A percentile compares a stretch with the other conserved stretches of the same genome.
Evolutionary conservation across 2,113 vertebrate genomes (phyloP).

Genomic region (Ginglymostoma cirratum): DNA sequence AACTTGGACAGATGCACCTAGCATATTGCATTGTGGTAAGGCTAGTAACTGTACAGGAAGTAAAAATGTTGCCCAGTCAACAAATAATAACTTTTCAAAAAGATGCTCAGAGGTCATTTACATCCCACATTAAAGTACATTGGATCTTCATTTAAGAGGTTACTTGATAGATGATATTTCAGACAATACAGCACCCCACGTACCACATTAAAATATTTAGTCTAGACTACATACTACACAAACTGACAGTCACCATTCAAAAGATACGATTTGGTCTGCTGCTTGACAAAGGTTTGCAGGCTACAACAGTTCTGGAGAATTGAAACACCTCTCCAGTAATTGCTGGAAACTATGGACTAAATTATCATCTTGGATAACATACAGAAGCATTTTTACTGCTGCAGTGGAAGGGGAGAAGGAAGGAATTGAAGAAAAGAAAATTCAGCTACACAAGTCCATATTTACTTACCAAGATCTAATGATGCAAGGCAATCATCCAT

Average conservation of each 20-base stretch:
- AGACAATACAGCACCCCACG: neutral
- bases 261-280: neutral
- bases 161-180: neutral
- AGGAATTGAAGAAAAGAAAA: neutral
- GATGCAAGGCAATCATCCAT: constrained; percentile 48
- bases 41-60: neutral
- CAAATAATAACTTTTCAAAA: neutral
- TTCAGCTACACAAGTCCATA: neutral
- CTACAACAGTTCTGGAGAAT: neutral
- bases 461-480: constrained; percentile 51
- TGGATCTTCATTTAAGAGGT: neutral
- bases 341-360: neutral
- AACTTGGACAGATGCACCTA: neutral
- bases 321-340: neutral
- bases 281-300: neutral
- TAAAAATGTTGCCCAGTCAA: neutral
- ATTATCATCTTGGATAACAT: neutral
- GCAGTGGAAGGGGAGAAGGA: neutral
- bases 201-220: neutral
- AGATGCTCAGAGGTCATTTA: neutral
- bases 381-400: neutral
- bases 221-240: neutral
- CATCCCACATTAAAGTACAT: neutral
- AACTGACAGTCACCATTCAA: neutral
- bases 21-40: neutral